phyloP scores from a whole-genome alignment of 2,888 invertebrate species.

The Synanthedon vespiformis region DNA sequence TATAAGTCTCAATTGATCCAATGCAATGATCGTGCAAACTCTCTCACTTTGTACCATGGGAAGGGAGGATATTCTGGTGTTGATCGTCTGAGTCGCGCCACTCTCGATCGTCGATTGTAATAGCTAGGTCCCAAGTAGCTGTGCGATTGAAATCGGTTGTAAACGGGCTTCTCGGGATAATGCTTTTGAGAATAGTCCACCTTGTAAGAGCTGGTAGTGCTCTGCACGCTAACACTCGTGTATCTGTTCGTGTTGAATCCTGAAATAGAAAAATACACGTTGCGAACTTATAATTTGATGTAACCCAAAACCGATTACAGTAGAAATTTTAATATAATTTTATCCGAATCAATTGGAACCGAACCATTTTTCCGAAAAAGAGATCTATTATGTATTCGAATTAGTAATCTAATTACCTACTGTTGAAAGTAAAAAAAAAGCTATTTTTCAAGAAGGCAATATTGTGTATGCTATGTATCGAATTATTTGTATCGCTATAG shows the following conservation, averaged over 20 bases:
- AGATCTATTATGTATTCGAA: no score
- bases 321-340: no score
- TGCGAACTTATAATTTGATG: no score
- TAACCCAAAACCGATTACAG: no score
- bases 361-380: no score
- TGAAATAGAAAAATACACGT: slow-evolving; percentile 16
- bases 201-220: slow-evolving; percentile 61
- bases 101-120: slow-evolving; percentile 58
- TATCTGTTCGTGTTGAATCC: slow-evolving; percentile 56
- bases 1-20: slow-evolving; percentile 67
- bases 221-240: slow-evolving; percentile 38
- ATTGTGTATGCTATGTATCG: no score
- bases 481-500: no score
- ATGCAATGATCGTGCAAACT: slow-evolving; percentile 75
- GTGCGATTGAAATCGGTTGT: slow-evolving; percentile 57
- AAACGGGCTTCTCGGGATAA: slow-evolving; percentile 54
- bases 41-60: slow-evolving; percentile 83
- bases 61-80: slow-evolving; percentile 72
- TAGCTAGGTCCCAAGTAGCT: slow-evolving; percentile 44
- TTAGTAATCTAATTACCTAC: no score
- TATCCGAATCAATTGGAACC: no score
- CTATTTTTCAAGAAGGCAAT: no score
- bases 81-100: slow-evolving; percentile 44
- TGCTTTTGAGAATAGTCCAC: slow-evolving; percentile 63
- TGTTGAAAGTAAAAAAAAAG: no score